phyloP scores from a whole-genome alignment of 1,140 invertebrate species.

The Stegodyphus mimosarum region DNA sequence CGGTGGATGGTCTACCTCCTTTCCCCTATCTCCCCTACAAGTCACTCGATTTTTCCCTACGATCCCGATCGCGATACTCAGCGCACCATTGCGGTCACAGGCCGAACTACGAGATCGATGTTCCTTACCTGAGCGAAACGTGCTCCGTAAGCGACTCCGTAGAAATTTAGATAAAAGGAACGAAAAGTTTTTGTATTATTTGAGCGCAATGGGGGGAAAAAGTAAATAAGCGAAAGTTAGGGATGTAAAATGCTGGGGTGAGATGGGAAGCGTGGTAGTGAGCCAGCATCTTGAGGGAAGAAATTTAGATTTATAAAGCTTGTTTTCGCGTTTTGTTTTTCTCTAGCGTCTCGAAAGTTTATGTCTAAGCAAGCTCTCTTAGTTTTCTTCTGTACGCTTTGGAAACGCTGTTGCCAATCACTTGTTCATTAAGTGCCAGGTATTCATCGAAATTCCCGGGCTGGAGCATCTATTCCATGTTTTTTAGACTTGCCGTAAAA shows the following conservation, averaged over 20 bases:
- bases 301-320: conserved; percentile 46
- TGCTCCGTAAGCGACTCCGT: conserved; percentile 22
- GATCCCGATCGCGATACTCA: conserved; percentile 5
- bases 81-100: conserved; percentile 22
- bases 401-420: too few species aligned
- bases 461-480: too few species aligned
- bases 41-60: conserved; percentile 34
- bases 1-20: neutral
- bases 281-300: neutral
- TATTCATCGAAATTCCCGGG: too few species aligned
- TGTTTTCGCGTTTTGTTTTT: conserved; percentile 25
- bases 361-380: neutral
- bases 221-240: conserved; percentile 45
- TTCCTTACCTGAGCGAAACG: conserved; percentile 52
- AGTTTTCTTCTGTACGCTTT: too few species aligned
- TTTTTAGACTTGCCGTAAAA: too few species aligned
- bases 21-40: conserved; percentile 21
- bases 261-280: neutral
- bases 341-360: conserved; percentile 21
- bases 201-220: conserved; percentile 23
- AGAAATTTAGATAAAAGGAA: conserved; percentile 55
- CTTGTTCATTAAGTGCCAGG: too few species aligned
- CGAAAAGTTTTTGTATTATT: conserved; percentile 54
- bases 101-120: conserved; percentile 42
- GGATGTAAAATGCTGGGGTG: conserved; percentile 23